A percentile compares a stretch with the other conserved stretches of the same genome.
Evolutionary conservation across 2,113 vertebrate genomes (phyloP).

Genomic region (Paracanthobrama guichenoti): DNA sequence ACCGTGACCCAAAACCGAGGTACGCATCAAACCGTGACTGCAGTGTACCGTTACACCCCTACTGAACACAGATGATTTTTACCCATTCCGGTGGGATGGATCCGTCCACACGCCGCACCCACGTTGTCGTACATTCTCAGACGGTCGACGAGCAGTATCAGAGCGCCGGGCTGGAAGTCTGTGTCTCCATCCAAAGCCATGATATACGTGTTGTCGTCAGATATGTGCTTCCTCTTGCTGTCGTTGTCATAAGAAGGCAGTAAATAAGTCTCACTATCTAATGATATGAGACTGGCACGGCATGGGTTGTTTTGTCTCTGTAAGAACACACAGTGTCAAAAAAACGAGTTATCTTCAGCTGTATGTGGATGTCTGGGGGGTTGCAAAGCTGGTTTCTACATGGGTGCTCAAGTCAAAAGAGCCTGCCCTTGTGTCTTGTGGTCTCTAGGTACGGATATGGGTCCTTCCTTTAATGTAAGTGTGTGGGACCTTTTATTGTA

Average conservation of each 20-base stretch:
- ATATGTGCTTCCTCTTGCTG: slow-evolving; percentile 71
- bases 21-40: too few relatives aligned
- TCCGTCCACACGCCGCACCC: slow-evolving; percentile 82
- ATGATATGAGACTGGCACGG: slow-evolving; percentile 70
- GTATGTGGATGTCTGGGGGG: neutral
- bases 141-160: slow-evolving; percentile 79
- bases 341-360: neutral
- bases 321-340: slow-evolving; percentile 17
- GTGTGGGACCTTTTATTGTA: neutral
- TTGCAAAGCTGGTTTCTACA: neutral
- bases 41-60: too few relatives aligned
- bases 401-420: neutral
- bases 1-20: too few relatives aligned
- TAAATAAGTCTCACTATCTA: slow-evolving; percentile 68
- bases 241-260: slow-evolving; percentile 67
- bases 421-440: too few relatives aligned
- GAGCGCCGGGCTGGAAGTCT: slow-evolving; percentile 79
- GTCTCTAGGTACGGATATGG: neutral
- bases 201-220: slow-evolving; percentile 77
- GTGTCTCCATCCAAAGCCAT: slow-evolving; percentile 83
- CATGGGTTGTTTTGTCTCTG: slow-evolving; percentile 63
- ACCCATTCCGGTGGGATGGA: slow-evolving; percentile 84
- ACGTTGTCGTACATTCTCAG: slow-evolving; percentile 78
- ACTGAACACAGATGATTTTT: slow-evolving; percentile 20
- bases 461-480: neutral